Evolutionary conservation across 2,113 vertebrate genomes (phyloP), one percentile per base, ranked within the genome.

Genomic region (Barbus barbus): DNA sequence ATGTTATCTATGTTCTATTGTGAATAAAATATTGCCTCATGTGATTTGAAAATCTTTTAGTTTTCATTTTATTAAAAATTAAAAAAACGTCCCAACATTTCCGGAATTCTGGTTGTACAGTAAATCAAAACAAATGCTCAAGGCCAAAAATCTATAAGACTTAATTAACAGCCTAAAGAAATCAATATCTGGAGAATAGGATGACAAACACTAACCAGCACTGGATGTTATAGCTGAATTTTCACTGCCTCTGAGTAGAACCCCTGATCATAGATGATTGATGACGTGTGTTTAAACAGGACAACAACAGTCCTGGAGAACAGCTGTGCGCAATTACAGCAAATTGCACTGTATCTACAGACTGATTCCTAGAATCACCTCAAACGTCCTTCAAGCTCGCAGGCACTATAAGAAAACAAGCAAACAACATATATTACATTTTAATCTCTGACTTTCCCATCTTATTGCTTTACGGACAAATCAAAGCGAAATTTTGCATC

Each of bases 251-350:
- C 14, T 2, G 13, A 36, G 36, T 31, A 44, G 31, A 33, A 38
- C 18, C 31, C 36, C 60, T 73, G 53, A 48, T 81, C 44, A 26
- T 11, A 26, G 65, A 56, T 53, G 46, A 71, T 8, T 77, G 44
- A 67, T 83, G 8, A 12, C 18, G 44, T 61, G 80, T 6, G 31
- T 41, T 69, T 83, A 76, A 81, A 26, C 41, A 33, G 41, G 69
- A 63, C 44, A 88, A 79, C 76, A 81, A 83, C 61, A 75, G 71
- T 69, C 41, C 65, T 33, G 75, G 3, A 56, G 38, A 61, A 83
- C 89, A 88, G 84, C 90, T 90, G 90, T 26, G 67, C 71, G 36
- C 76, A 83, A 88, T 90, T 86, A 91, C 63, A 26, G 71, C 36
- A 72, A 65, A 84, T 84, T 81, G 78, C 74, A 75, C 36, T 18